Base-by-base conservation (phyloP, 2,797 vertebrate species). In the Apogon talboti region DNA sequence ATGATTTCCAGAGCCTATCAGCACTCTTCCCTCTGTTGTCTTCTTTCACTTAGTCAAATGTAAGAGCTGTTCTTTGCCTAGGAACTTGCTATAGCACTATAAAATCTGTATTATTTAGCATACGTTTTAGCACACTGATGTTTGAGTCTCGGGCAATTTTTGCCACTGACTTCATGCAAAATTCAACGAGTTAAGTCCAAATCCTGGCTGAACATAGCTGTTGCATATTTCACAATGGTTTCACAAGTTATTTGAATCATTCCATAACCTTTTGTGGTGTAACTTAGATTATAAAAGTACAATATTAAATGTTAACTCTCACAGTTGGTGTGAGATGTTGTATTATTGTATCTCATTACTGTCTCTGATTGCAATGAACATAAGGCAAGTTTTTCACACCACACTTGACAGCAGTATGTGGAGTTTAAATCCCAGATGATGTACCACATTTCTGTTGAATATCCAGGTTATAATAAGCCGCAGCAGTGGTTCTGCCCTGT, bases 61-160 rank as follows among this genome's bases (percentile, higher is more conserved):
- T 50, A 28, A 11, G 37, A 59, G 15, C 46, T 54, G 49, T n/a
- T 78, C 45, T 59, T 64, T 40, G 21, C 21, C 44, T 47, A 43
- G 14, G 59, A 72, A 70, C 56, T 55, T 74, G 71, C 55, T 28
- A 41, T 30, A 33, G 80, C 82, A 74, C 70, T 67, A 67, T 49
- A 15, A 11, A 45, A 15, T 38, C 57, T 90, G 67, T 84, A 85
- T 88, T 87, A 90, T 90, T 89, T 65, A 90, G 57, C 50, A 60
- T 45, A 59, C 51, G 54, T 78, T 83, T 81, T 70, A 63, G 63
- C 11, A 12, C 48, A 30, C 45, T 30, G 40, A 30, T 71, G 69
- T 75, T 43, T 24, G 81, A 71, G 77, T 63, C 57, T 72, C 44
- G 54, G 28, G 54, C 50, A 65, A 59, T 8, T 78, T 66, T 74